Evolutionary conservation across 2,113 vertebrate genomes (phyloP).

Genomic region (Pseudorhombus dupliciocellatus): DNA sequence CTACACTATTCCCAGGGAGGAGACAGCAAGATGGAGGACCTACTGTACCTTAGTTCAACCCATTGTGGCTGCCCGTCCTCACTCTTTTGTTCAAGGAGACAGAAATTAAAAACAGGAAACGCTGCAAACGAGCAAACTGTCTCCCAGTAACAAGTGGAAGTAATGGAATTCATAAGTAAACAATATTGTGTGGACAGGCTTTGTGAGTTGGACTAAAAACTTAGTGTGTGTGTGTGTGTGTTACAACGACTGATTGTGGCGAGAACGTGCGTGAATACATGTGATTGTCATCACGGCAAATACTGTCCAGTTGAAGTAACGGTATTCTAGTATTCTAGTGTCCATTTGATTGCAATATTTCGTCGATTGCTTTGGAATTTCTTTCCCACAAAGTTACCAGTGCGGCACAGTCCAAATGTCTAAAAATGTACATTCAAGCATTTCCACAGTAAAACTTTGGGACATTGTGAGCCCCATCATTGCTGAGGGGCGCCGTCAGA

Average conservation of each 20-base stretch:
- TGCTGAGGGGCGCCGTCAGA: slow-evolving; percentile 45
- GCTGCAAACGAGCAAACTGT: slow-evolving; percentile 26
- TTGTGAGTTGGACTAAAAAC: slow-evolving; percentile 4
- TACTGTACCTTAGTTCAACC: slow-evolving; percentile 50
- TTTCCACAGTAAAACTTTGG: slow-evolving; percentile 54
- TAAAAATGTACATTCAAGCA: slow-evolving; percentile 64
- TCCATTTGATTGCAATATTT: slow-evolving; percentile 2
- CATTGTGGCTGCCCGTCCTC: slow-evolving; percentile 22
- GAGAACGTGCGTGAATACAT: slow-evolving; percentile 34
- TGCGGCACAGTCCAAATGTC: slow-evolving; percentile 72
- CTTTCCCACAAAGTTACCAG: slow-evolving; percentile 68
- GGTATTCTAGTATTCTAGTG: not conserved
- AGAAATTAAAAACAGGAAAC: slow-evolving; percentile 11
- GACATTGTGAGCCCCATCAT: slow-evolving; percentile 26
- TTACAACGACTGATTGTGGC: slow-evolving; percentile 7
- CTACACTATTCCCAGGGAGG: slow-evolving; percentile 53
- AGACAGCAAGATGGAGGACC: slow-evolving; percentile 49
- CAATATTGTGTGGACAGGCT: slow-evolving; percentile 5
- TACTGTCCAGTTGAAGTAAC: slow-evolving; percentile 13
- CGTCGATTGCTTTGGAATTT: slow-evolving; percentile 50
- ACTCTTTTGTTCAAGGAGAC: slow-evolving; percentile 26
- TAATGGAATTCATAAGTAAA: slow-evolving; percentile 29
- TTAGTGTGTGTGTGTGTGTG: not conserved
- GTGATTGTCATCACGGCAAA: slow-evolving; percentile 32
- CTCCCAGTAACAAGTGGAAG: not conserved